Conservation (phyloP, 92 coral and sea anemone genomes). For the Porites rus region DNA sequence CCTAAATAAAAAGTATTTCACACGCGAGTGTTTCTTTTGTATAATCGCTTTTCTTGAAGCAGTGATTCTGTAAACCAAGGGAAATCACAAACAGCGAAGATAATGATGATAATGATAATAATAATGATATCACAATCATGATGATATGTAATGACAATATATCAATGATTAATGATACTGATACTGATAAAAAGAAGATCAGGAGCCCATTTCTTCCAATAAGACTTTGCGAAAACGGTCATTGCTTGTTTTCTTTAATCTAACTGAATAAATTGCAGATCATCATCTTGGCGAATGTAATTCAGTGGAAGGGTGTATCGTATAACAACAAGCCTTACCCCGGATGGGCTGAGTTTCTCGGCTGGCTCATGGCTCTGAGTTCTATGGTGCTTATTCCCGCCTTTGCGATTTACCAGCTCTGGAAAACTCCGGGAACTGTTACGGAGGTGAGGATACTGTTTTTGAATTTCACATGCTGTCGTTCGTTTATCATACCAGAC, state of each 20-base stretch:
- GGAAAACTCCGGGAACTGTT: slow-evolving; percentile 74
- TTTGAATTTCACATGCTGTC: background rate
- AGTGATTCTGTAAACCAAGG: too few species aligned
- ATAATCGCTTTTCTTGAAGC: too few species aligned
- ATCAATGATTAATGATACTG: too few species aligned
- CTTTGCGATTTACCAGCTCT: slow-evolving; percentile 78
- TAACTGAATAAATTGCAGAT: slow-evolving; percentile 29
- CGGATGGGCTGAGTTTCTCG: slow-evolving; percentile 85
- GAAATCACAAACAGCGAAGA: too few species aligned
- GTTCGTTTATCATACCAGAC: background rate
- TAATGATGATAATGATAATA: too few species aligned
- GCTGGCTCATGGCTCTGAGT: slow-evolving; percentile 73
- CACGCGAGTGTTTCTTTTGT: too few species aligned
- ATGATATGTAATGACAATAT: too few species aligned
- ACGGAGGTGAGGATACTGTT: slow-evolving; percentile 44
- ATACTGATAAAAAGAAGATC: too few species aligned
- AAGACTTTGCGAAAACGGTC: too few species aligned
- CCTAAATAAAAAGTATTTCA: too few species aligned
- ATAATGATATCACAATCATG: too few species aligned
- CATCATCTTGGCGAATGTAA: slow-evolving; percentile 72
- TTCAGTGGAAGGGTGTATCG: slow-evolving; percentile 80
- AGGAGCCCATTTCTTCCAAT: too few species aligned
- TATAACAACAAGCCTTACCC: slow-evolving; percentile 75
- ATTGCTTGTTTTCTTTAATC: background rate
- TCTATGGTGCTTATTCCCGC: slow-evolving; percentile 73